Conservation (phyloP, 2,113 vertebrate species). For the Zootoca vivipara region DNA sequence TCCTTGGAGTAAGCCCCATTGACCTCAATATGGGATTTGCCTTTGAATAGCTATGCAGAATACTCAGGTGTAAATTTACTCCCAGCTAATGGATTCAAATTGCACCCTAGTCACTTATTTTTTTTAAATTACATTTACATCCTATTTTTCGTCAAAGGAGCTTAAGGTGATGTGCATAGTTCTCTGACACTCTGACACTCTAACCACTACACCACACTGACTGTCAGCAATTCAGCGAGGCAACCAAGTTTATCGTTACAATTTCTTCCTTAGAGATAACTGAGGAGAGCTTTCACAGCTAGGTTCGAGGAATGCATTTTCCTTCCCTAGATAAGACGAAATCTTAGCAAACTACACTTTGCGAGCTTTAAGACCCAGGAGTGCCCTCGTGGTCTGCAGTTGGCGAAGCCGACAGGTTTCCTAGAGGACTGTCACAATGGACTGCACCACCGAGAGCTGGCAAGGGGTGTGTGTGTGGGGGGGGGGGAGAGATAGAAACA, state of each 20-base stretch:
- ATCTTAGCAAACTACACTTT: background rate
- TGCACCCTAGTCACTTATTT: too few species aligned
- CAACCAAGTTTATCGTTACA: background rate
- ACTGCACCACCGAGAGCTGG: background rate
- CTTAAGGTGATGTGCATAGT: too few species aligned
- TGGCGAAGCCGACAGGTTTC: conserved; percentile 8
- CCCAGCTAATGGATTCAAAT: too few species aligned
- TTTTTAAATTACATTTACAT: too few species aligned
- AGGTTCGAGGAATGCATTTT: background rate
- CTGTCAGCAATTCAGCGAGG: background rate
- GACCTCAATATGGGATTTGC: too few species aligned
- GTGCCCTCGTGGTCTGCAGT: background rate
- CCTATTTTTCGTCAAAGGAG: too few species aligned
- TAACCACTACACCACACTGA: too few species aligned
- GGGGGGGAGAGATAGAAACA: background rate
- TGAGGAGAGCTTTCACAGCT: background rate
- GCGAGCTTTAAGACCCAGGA: conserved; percentile 11
- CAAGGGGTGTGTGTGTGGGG: background rate
- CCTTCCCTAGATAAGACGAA: background rate
- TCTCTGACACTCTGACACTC: too few species aligned
- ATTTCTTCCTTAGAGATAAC: background rate
- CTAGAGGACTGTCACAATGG: conserved; percentile 26
- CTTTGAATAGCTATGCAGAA: too few species aligned
- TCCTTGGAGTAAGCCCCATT: too few species aligned
- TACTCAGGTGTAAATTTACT: too few species aligned